Evolutionary conservation across 2,797 vertebrate species (phyloP).

Genomic region (Pterois miles): DNA sequence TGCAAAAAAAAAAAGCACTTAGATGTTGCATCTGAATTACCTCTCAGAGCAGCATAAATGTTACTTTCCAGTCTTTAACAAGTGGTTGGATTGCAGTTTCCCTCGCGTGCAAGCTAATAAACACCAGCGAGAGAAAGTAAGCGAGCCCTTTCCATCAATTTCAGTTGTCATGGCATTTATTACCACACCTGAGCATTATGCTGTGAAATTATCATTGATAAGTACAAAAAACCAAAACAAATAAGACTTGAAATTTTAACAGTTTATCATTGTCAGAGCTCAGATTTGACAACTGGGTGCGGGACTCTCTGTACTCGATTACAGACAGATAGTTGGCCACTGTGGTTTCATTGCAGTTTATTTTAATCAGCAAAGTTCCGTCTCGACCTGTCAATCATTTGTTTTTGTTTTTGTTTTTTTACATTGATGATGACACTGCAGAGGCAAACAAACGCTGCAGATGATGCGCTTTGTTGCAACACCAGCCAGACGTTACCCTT

Average conservation of each 20-base stretch:
- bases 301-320: conserved; percentile 42
- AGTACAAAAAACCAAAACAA: conserved; percentile 37
- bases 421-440: conserved; percentile 3
- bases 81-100: conserved; percentile 51
- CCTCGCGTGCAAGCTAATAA: conserved; percentile 53
- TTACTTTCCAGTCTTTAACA: conserved; percentile 61
- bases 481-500: conserved; percentile 32
- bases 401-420: neutral
- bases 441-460: conserved; percentile 8
- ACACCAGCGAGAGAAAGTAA: conserved; percentile 28
- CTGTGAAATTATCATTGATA: conserved; percentile 59
- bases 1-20: conserved; percentile 29
- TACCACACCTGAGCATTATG: conserved; percentile 53
- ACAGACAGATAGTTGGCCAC: conserved; percentile 37
- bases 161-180: conserved; percentile 70
- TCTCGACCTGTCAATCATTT: conserved; percentile 22
- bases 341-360: conserved; percentile 26
- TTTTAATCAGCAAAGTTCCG: conserved; percentile 26
- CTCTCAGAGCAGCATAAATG: conserved; percentile 49
- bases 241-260: conserved; percentile 58
- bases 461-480: conserved; percentile 28
- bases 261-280: conserved; percentile 57
- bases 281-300: conserved; percentile 47
- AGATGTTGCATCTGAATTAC: conserved; percentile 40
- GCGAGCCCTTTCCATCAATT: conserved; percentile 62